Base-by-base conservation (phyloP, 2,797 vertebrate genomes). In the Clamator glandarius region DNA sequence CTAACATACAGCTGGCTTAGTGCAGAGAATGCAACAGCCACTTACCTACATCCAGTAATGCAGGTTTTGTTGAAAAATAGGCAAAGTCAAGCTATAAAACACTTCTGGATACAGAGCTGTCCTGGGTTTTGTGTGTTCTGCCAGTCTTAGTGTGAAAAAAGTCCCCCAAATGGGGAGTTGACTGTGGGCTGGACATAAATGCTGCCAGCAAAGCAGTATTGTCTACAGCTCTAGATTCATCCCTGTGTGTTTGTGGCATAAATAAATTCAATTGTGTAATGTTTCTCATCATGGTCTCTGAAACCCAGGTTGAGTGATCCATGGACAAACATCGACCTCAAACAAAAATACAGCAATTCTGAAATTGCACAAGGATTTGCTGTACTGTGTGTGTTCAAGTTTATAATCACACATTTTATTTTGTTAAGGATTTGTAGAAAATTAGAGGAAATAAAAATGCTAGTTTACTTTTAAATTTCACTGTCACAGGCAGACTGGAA, bases 21-120 rank as follows among this genome's bases (percentile, higher is more conserved):
- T 1, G 10, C 0, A 1, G 33, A 26, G 54, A 48, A 5, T 0
- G 24, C 54, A n/a, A 3, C 55, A 35, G n/a, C 57, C 29, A 0
- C 69, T 59, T 8, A 14, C 24, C 33, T 39, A 4, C 31, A 5
- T 2, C 25, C 42, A 41, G 14, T 5, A 25, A 29, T 1, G 12
- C 35, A 14, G 39, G 8, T 28, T 70, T 31, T 35, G 59, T 18
- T 50, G 57, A 54, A 44, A 57, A 91, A 39, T 2, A 8, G 50
- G 25, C 1, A 0, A 50, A 86, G 25, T 36, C 21, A 15, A 24
- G 39, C 35, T 36, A 9, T 23, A 21, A 63, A n/a, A 4, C 9
- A 1, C 39, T n/a, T 18, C 33, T 35, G 44, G 35, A 26, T 13
- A 5, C 1, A 3, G 44, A 72, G 28, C 14, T 9, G 36, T 73